A percentile compares a stretch with the other conserved stretches of the same genome.
phyloP scores from a whole-genome alignment of 2,888 invertebrate genomes.

The Metallyticus violacea region DNA sequence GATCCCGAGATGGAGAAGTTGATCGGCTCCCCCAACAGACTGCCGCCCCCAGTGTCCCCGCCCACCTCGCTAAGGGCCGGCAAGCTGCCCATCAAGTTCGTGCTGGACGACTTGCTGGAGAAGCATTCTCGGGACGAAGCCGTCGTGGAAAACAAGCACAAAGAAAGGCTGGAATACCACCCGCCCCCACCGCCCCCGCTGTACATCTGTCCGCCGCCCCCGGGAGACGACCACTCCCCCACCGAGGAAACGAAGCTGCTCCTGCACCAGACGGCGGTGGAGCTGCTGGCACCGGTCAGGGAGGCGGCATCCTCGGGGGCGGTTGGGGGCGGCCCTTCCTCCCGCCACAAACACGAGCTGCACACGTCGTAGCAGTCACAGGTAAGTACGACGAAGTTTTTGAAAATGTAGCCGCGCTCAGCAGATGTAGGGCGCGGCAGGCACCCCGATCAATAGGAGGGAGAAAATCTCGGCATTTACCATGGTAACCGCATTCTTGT shows the following conservation, averaged over 20 bases:
- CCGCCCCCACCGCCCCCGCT: conserved; percentile 40
- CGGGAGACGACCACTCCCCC: conserved; percentile 51
- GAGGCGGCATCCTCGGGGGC: neutral
- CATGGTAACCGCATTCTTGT: too few relatives aligned
- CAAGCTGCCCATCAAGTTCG: conserved; percentile 43
- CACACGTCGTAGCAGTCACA: conserved; percentile 47
- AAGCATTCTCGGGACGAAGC: conserved; percentile 46
- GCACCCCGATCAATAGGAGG: neutral
- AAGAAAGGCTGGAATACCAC: conserved; percentile 36
- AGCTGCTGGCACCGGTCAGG: conserved; percentile 1
- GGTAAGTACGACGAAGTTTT: conserved; percentile 39
- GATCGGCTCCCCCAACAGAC: conserved; percentile 48
- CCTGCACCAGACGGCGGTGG: conserved; percentile 22
- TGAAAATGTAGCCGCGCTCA: too few relatives aligned
- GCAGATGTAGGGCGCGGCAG: neutral
- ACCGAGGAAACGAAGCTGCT: conserved; percentile 51
- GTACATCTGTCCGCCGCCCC: conserved; percentile 54
- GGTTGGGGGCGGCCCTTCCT: conserved; percentile 5
- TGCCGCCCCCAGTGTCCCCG: conserved; percentile 29
- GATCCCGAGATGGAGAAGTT: conserved; percentile 76
- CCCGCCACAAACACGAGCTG: neutral
- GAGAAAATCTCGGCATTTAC: too few relatives aligned
- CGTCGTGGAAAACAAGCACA: conserved; percentile 45
- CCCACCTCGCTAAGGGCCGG: conserved; percentile 17
- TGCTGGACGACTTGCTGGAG: conserved; percentile 48